phyloP scores from a whole-genome alignment of 2,797 vertebrate species.

The Erithacus rubecula region DNA sequence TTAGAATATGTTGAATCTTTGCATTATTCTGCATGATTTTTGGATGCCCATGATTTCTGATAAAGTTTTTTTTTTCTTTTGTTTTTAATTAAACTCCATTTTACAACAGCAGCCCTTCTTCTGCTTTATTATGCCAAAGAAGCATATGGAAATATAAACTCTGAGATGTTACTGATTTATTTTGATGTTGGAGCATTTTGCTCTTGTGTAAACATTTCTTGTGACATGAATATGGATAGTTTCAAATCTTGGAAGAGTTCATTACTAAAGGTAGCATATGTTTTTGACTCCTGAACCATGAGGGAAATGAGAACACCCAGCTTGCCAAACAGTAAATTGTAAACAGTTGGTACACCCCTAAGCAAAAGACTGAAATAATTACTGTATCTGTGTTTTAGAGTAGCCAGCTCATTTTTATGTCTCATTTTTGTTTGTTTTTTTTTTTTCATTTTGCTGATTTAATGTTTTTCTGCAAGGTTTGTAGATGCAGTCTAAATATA shows the following conservation, averaged over 20 bases:
- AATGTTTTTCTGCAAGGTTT: constrained; percentile 66
- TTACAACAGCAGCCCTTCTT: constrained; percentile 55
- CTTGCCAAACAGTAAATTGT: constrained; percentile 76
- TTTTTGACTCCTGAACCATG: constrained; percentile 78
- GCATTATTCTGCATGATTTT: constrained; percentile 41
- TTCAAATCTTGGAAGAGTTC: constrained; percentile 74
- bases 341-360: constrained; percentile 75
- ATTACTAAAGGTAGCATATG: constrained; percentile 77
- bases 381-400: constrained; percentile 72
- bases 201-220: constrained; percentile 76
- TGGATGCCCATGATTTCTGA: constrained; percentile 51
- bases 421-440: constrained; percentile 35
- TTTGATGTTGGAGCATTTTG: constrained; percentile 75
- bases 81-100: constrained; percentile 77
- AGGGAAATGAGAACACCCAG: constrained; percentile 74
- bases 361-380: constrained; percentile 75
- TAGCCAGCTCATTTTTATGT: constrained; percentile 71
- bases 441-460: constrained; percentile 70
- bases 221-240: constrained; percentile 77
- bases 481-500: constrained; percentile 64
- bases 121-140: constrained; percentile 71
- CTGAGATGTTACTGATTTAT: constrained; percentile 77
- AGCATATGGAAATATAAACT: constrained; percentile 78
- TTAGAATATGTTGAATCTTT: constrained; percentile 34
- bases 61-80: constrained; percentile 71